Evolutionary conservation across 2,888 invertebrate species (phyloP), one percentile per base, ranked within the genome.

Genomic region (Ceriagrion tenellum): DNA sequence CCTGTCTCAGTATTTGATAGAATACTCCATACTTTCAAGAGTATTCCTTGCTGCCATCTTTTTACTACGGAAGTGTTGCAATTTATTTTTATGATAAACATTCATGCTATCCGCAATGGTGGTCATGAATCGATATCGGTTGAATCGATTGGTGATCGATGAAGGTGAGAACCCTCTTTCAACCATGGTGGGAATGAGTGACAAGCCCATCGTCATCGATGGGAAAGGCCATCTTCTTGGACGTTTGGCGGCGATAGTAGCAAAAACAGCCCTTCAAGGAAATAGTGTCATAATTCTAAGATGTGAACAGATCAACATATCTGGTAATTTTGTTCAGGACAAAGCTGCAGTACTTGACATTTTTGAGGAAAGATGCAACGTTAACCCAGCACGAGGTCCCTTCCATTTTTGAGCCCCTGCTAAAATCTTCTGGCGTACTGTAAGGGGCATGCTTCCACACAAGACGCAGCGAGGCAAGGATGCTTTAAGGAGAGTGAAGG

Each of bases 391-490:
- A 96, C 98, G 99, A 97, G 99, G 99, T 96, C 99, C 99, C 95
- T 99, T 99, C 98, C 99, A 99, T 97, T 99, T 99, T 97, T 98
- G 99, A 97, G 99, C 99, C 95, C 99, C 99, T 95, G 98, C 99
- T 96, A 99, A 99, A 97, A 99, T 99, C 96, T 98, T 99, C 97
- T 99, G 98, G 98, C 99, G 99, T 97, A 99, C 99, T 96, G 99
- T 99, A 96, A 98, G 99, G 98, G 99, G 99, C 96, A 99, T 99
- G 99, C 98, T 99, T 96, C 99, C 99, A 96, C 99, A 99, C 97
- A 99, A 99, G 97, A 99, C 99, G 96, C 98, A 98, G 97, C 98
- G 99, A 96, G 99, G 99, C 96, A 99, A 99, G 97, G 98, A 98
- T 96, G 99, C 99, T 88, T 97, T 99, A 95, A 98, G 98, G 96